These are phyloP conservation scores for Esox masquinongy DNA, from an alignment of 2,797 vertebrate genomes.

Conservation along the genomic window DNA sequence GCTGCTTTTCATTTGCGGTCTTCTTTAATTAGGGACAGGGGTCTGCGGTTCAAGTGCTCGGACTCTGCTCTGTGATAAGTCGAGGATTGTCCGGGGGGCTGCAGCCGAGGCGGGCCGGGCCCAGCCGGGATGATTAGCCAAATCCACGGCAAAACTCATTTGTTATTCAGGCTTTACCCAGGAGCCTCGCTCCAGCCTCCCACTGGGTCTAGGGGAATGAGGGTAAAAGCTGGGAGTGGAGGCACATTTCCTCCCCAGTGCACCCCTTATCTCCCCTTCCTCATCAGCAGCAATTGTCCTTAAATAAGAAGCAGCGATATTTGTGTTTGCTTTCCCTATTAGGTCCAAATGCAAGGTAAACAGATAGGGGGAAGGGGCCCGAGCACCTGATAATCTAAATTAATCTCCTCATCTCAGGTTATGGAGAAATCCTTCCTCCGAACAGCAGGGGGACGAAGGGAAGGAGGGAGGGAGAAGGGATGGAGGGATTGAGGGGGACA, in stretches of 20 bases:
- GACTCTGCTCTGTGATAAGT: constrained; percentile 66
- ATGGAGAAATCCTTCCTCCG: constrained; percentile 49
- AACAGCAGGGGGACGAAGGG: constrained; percentile 30
- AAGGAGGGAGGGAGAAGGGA: constrained; percentile 6
- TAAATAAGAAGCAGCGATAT: constrained; percentile 49
- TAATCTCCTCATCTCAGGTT: constrained; percentile 69
- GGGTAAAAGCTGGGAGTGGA: constrained; percentile 51
- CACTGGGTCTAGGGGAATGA: constrained; percentile 56
- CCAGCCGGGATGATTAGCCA: constrained; percentile 70
- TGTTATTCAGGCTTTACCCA: constrained; percentile 72
- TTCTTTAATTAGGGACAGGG: constrained; percentile 87
- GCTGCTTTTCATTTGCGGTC: constrained; percentile 90
- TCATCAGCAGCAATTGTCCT: constrained; percentile 64
- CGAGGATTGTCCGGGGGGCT: constrained; percentile 65
- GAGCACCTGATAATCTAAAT: constrained; percentile 77
- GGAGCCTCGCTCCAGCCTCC: constrained; percentile 72
- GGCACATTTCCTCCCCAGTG: constrained; percentile 63
- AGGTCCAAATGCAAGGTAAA: constrained; percentile 60
- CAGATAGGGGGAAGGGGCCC: constrained; percentile 32
- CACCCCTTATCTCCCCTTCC: constrained; percentile 65
- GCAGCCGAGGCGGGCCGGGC: constrained; percentile 24
- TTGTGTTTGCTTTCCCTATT: constrained; percentile 69
- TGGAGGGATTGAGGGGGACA: constrained; percentile 8
- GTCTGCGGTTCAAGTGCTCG: constrained; percentile 80
- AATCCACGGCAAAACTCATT: constrained; percentile 77